These are phyloP conservation scores for Microctonus aethiopoides DNA, from an alignment of 2,888 invertebrate species.

Conservation along the genomic window DNA sequence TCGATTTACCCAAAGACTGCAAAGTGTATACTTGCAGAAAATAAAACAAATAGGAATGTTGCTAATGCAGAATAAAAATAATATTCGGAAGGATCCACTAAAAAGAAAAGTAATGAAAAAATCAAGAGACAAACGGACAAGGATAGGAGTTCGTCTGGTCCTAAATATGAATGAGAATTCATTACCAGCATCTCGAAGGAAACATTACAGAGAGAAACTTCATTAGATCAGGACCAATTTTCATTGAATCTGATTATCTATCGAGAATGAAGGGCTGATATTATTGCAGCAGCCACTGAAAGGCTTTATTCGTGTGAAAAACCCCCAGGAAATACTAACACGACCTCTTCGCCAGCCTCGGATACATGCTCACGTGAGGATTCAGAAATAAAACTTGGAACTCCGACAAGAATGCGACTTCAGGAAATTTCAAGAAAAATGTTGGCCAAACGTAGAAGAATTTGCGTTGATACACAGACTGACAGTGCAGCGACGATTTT, in stretches of 20 bases:
- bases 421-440: conserved; percentile 63
- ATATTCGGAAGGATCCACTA: conserved; percentile 12
- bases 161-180: conserved; percentile 54
- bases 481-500: conserved; percentile 53
- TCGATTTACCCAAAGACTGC: conserved; percentile 82
- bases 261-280: conserved; percentile 72
- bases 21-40: conserved; percentile 70
- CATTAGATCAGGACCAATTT: conserved; percentile 47
- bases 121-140: conserved; percentile 56
- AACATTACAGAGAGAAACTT: conserved; percentile 48
- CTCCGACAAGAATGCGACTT: conserved; percentile 55
- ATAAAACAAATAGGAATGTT: conserved; percentile 39
- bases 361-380: conserved; percentile 53
- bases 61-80: conserved; percentile 34
- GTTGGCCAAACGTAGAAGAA: conserved; percentile 58
- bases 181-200: conserved; percentile 44
- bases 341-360: conserved; percentile 43
- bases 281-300: conserved; percentile 78
- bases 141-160: conserved; percentile 55
- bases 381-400: conserved; percentile 50
- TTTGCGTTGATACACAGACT: conserved; percentile 61
- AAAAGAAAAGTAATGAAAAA: conserved; percentile 53
- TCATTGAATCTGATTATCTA: conserved; percentile 51
- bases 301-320: conserved; percentile 72
- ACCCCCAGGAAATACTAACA: conserved; percentile 46